Evolutionary conservation across 1,140 invertebrate genomes (phyloP).

Genomic region (Drosophila guanche): DNA sequence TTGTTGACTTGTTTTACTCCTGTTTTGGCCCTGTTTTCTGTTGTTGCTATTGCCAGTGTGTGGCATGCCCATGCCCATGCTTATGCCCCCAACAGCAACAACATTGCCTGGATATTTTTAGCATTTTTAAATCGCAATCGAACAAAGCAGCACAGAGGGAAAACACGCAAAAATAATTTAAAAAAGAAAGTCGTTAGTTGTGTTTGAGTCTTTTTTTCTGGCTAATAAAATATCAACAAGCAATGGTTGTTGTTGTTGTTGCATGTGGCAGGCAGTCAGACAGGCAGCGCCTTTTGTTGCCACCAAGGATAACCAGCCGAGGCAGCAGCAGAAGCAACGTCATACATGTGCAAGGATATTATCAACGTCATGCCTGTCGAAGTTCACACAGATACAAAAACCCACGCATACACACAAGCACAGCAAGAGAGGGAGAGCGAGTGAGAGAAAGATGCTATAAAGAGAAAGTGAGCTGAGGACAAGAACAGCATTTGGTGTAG

Average conservation of each 20-base stretch:
- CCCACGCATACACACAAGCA: conserved; percentile 12
- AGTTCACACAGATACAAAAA: conserved; percentile 45
- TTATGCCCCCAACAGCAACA: neutral
- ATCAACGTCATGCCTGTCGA: conserved; percentile 79
- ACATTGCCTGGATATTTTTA: conserved; percentile 65
- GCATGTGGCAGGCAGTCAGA: conserved; percentile 57
- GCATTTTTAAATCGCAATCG: conserved; percentile 74
- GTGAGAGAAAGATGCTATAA: neutral
- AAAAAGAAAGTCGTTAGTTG: conserved; percentile 21
- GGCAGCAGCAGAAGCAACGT: conserved; percentile 65
- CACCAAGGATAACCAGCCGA: conserved; percentile 62
- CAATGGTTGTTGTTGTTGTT: conserved; percentile 45
- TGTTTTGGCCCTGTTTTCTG: conserved; percentile 30
- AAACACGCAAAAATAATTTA: conserved; percentile 25
- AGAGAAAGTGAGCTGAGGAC: conserved; percentile 11
- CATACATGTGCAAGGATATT: conserved; percentile 81
- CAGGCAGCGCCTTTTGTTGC: conserved; percentile 45
- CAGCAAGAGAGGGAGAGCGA: conserved; percentile 2
- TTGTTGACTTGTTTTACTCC: conserved; percentile 44
- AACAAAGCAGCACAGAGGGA: conserved; percentile 16
- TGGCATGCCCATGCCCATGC: neutral
- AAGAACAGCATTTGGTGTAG: conserved; percentile 43
- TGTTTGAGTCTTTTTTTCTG: conserved; percentile 25
- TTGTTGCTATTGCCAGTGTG: neutral
- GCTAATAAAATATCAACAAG: conserved; percentile 81